Evolutionary conservation across 2,888 invertebrate genomes (phyloP).

Genomic region (Ceriagrion tenellum): DNA sequence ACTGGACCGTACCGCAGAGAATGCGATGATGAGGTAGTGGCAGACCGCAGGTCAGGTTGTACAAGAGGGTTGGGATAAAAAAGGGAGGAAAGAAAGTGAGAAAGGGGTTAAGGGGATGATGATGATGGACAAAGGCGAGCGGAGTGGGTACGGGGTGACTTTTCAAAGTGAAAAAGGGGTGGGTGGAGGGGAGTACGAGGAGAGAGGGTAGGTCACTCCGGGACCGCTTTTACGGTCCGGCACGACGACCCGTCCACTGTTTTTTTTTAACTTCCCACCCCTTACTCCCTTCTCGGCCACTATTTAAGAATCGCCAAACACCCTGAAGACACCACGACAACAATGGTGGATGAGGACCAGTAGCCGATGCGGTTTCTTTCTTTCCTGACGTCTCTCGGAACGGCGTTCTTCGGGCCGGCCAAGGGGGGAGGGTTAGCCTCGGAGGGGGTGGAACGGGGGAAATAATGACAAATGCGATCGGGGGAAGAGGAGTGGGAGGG

Average conservation of each 20-base stretch:
- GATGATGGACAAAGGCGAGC: background rate
- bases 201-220: constrained; percentile 55
- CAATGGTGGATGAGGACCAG: constrained; percentile 33
- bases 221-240: constrained; percentile 51
- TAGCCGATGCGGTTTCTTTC: constrained; percentile 45
- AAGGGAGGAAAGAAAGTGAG: background rate
- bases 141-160: background rate
- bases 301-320: constrained; percentile 61
- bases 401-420: no score
- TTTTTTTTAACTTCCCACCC: background rate
- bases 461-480: background rate
- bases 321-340: constrained; percentile 44
- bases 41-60: constrained; percentile 27
- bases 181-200: background rate
- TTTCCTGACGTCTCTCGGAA: background rate
- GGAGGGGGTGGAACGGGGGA: background rate
- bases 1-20: background rate
- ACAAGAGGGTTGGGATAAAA: no score
- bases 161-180: background rate
- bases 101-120: background rate
- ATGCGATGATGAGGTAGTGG: constrained; percentile 17
- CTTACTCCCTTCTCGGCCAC: constrained; percentile 26
- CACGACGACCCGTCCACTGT: background rate
- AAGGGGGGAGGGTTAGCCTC: no score
- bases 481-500: background rate